Base-by-base conservation (phyloP, 2,888 invertebrate species). In the Acrocera orbiculus region DNA sequence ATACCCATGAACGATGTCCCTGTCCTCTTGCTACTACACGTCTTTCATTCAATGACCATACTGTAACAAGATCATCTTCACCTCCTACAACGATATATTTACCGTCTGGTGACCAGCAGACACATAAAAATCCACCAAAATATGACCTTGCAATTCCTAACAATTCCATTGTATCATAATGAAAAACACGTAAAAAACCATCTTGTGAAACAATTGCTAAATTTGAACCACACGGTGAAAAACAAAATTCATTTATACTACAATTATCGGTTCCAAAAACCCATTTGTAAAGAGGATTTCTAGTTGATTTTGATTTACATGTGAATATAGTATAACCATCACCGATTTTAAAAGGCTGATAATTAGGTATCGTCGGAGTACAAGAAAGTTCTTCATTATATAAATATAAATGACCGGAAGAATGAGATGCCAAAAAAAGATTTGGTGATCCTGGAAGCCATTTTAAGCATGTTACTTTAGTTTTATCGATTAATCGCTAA, bases 1-100 rank as follows among this genome's bases (percentile, higher is more conserved):
- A 87, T 13, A 98, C 92, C 98, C 98, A 98, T 35, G 93, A 93
- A 46, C 86, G 73, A 61, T 96, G 96, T 0, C 96, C 98, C 54
- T 93, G 92, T 1, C 95, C 96, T 26, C 98, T 66, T n/a, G 95
- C 96, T 6, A 95, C 86, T 5, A 96, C 92, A 30, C 90, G 67
- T 44, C 86, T 73, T 53, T 96, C 93, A 43, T 74, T 70, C 54
- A 93, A 76, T 32, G 87, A 90, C 85, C 93, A 98, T 23, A 99
- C 83, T 2, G 96, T 96, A 32, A 98, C 86, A 38, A 98, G 67
- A 63, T 98, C 98, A 63, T 98, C 98, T 62, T 98, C 98, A 4
- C 98, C 98, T 0, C 98, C 98, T 1, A 90, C 89, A 0, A 89
- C 90, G 31, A 92, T 89, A 51, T 92, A 86, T 51, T 82, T 79